Percentiles rank a stretch among this genome's conserved stretches.
These are phyloP conservation scores for Noctilio leporinus DNA, from an alignment of 2,113 vertebrate genomes.

Conservation along the genomic window DNA sequence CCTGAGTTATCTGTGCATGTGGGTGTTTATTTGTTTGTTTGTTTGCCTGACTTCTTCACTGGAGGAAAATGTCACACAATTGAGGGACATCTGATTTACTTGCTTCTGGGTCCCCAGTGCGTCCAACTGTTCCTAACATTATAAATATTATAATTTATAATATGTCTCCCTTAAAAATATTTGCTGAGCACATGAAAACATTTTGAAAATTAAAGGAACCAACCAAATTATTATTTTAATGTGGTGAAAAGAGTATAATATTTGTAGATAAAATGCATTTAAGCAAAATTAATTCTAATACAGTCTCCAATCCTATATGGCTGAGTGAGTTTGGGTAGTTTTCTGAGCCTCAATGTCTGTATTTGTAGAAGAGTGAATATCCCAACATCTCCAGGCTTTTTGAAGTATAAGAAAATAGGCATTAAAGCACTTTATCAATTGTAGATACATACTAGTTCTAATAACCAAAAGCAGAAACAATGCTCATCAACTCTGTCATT, in stretches of 20 bases:
- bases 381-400: not conserved
- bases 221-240: not conserved
- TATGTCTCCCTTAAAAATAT: not conserved
- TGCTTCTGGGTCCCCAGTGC: not conserved
- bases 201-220: not conserved
- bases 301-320: not conserved
- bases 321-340: not conserved
- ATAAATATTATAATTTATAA: no score
- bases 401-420: not conserved
- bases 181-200: not conserved
- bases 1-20: not conserved
- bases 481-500: not conserved
- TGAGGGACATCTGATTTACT: not conserved
- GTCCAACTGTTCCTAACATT: not conserved
- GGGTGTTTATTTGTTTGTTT: not conserved
- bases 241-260: not conserved
- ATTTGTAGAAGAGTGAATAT: not conserved
- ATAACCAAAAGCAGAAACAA: not conserved
- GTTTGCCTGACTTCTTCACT: not conserved
- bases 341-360: not conserved
- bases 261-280: not conserved
- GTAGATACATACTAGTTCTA: not conserved
- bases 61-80: not conserved
- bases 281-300: not conserved
- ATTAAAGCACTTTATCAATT: not conserved